A percentile compares a stretch with the other conserved stretches of the same genome.
phyloP scores from a whole-genome alignment of 2,888 invertebrate species.

The Monoplex corrugatus region DNA sequence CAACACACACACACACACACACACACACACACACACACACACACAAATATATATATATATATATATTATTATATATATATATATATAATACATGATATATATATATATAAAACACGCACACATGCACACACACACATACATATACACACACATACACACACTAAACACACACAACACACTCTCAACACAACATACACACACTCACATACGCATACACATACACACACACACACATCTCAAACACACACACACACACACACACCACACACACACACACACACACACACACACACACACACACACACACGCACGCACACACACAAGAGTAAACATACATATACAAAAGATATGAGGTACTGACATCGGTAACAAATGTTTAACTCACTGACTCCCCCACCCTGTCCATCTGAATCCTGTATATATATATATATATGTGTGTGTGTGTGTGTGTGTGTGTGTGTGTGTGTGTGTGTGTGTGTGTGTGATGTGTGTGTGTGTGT shows the following conservation, averaged over 20 bases:
- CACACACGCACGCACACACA: not conserved
- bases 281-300: not conserved
- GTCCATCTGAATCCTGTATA: not conserved
- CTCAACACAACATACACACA: not conserved
- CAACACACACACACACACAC: not conserved
- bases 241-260: slow-evolving; percentile 20
- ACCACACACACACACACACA: not conserved
- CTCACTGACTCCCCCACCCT: too few relatives aligned
- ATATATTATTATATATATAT: not conserved
- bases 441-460: slow-evolving; percentile 22
- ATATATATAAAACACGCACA: not conserved
- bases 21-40: not conserved
- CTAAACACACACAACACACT: too few relatives aligned
- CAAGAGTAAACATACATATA: too few relatives aligned
- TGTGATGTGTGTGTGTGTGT: not conserved
- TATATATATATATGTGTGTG: not conserved
- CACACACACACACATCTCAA: not conserved
- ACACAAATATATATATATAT: not conserved
- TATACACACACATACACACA: not conserved
- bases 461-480: not conserved
- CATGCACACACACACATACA: slow-evolving; percentile 3
- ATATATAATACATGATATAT: not conserved
- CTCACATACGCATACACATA: not conserved
- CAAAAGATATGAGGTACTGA: too few relatives aligned
- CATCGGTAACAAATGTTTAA: too few relatives aligned